Evolutionary conservation across 2,797 vertebrate species (phyloP).

Genomic region (Eremophila alpestris): DNA sequence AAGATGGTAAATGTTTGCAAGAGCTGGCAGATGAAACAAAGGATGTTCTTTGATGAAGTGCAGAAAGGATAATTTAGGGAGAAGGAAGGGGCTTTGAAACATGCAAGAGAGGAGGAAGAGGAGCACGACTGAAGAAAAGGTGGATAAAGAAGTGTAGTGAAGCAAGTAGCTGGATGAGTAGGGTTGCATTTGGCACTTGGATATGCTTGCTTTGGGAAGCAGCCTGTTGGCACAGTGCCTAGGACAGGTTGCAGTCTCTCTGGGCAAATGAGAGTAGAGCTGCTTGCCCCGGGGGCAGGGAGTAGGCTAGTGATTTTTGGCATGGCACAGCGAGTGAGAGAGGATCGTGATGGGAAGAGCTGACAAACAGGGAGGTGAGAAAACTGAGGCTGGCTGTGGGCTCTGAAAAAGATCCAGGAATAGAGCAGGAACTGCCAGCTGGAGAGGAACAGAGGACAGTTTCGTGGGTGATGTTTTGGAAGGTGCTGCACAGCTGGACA

Average conservation of each 20-base stretch:
- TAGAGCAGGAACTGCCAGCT: background rate
- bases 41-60: background rate
- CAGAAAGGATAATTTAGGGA: background rate
- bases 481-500: background rate
- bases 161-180: background rate
- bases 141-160: background rate
- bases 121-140: background rate
- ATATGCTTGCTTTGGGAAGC: background rate
- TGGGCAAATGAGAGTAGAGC: slow-evolving; percentile 18
- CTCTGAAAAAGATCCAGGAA: slow-evolving; percentile 9
- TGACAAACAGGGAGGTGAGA: slow-evolving; percentile 9
- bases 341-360: background rate
- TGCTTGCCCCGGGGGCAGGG: slow-evolving; percentile 29
- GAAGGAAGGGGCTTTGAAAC: background rate
- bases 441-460: background rate
- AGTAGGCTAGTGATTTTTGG: slow-evolving; percentile 2
- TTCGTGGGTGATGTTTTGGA: background rate
- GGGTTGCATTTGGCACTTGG: background rate
- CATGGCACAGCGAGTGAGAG: background rate
- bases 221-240: slow-evolving; percentile 4
- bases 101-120: background rate
- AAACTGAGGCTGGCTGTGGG: background rate
- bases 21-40: background rate
- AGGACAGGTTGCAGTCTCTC: slow-evolving; percentile 20
- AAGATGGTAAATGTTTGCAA: background rate